A percentile compares a stretch with the other conserved stretches of the same genome.
phyloP scores from a whole-genome alignment of 2,888 invertebrate genomes.

The Osmoderma eremita region DNA sequence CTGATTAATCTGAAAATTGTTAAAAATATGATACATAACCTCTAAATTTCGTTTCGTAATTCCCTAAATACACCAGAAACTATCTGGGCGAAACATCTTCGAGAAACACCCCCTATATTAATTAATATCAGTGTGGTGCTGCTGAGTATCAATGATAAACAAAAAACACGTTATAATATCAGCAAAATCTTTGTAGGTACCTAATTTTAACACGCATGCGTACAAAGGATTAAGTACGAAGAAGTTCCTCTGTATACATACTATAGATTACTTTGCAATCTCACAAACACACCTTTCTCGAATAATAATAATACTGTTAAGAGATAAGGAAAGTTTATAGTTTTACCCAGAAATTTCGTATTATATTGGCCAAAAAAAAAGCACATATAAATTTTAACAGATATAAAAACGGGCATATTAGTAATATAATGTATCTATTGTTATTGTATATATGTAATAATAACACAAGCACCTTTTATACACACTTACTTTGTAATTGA shows the following conservation, averaged over 20 bases:
- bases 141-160: background rate
- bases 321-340: constrained; percentile 25
- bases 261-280: constrained; percentile 3
- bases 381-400: background rate
- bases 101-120: too few relatives aligned
- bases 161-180: background rate
- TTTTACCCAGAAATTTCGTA: constrained; percentile 1
- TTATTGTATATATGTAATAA: too few relatives aligned
- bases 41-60: too few relatives aligned
- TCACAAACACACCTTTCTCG: background rate
- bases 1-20: too few relatives aligned
- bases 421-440: constrained; percentile 9
- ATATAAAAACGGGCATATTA: constrained; percentile 25
- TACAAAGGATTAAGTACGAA: constrained; percentile 20
- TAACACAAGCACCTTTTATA: constrained; percentile 58
- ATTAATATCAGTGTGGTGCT: too few relatives aligned
- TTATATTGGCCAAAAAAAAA: too few relatives aligned
- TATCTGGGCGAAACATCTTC: too few relatives aligned
- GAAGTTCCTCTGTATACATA: constrained; percentile 8
- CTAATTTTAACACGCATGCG: constrained; percentile 11
- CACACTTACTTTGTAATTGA: constrained; percentile 29
- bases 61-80: too few relatives aligned
- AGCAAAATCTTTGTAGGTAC: constrained; percentile 34
- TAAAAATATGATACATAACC: too few relatives aligned
- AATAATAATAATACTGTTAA: constrained; percentile 36